These are phyloP conservation scores for Cinclus cinclus DNA, from an alignment of 2,113 vertebrate species.

Conservation along the genomic window DNA sequence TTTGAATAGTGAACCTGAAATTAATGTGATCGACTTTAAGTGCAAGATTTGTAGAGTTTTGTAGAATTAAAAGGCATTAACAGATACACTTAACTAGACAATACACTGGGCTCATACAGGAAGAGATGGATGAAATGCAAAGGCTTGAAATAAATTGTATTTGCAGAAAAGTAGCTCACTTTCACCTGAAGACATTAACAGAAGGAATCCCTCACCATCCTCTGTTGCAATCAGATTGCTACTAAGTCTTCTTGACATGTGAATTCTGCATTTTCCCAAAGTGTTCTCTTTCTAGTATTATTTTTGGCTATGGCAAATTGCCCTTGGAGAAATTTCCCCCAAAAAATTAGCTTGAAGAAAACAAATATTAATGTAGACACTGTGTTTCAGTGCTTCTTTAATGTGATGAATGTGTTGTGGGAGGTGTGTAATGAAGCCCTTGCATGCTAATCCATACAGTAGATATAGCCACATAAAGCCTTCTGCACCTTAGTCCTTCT, in stretches of 20 bases:
- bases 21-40: background rate
- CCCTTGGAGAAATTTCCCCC: background rate
- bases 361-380: background rate
- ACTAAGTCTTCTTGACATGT: background rate
- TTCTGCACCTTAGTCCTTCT: background rate
- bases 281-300: background rate
- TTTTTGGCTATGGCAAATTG: background rate
- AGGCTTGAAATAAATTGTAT: background rate
- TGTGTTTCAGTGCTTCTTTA: background rate
- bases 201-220: background rate
- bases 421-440: background rate
- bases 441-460: background rate
- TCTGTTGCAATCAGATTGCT: background rate
- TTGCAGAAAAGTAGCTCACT: background rate
- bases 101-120: background rate
- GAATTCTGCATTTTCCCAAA: background rate
- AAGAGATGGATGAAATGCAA: background rate
- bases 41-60: background rate
- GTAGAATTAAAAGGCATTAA: background rate
- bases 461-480: background rate
- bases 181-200: background rate
- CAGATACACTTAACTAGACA: background rate
- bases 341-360: background rate
- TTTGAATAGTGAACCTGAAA: slow-evolving; percentile 88
- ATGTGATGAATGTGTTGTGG: background rate